These are phyloP conservation scores for Uloborus plumipes DNA, from an alignment of 2,888 invertebrate genomes.

Conservation along the genomic window DNA sequence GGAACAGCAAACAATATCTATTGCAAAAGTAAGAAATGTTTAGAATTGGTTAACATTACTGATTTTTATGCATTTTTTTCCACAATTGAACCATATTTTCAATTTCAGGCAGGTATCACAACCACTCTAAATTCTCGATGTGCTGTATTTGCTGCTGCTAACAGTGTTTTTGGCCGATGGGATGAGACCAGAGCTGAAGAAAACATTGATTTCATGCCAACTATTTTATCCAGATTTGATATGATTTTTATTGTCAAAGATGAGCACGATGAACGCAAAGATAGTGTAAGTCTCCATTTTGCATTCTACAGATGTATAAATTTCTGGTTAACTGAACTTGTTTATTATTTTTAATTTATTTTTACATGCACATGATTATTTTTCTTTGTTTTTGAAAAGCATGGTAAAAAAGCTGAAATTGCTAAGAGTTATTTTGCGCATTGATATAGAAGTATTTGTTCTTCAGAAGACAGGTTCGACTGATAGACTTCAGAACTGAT, in stretches of 20 bases:
- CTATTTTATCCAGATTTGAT: conserved; percentile 99
- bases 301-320: neutral
- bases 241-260: conserved; percentile 99
- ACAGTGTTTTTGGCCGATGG: conserved; percentile 98
- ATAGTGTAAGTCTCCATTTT: conserved; percentile 79
- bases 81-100: neutral
- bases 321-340: neutral
- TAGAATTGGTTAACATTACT: neutral
- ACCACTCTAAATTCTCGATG: conserved; percentile 98
- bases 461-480: no score
- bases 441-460: no score
- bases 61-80: neutral
- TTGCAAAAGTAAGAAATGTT: conserved; percentile 82
- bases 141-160: conserved; percentile 98
- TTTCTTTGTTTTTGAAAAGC: no score
- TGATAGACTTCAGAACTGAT: no score
- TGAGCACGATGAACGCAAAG: conserved; percentile 88
- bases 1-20: conserved; percentile 99
- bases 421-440: no score
- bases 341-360: no score
- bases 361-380: no score
- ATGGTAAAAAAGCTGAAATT: no score
- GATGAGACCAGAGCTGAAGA: conserved; percentile 98
- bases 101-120: conserved; percentile 90
- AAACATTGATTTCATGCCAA: conserved; percentile 99